These are phyloP conservation scores for Umimayanthus kanabou DNA, from an alignment of 92 coral and sea anemone genomes.

Conservation along the genomic window DNA sequence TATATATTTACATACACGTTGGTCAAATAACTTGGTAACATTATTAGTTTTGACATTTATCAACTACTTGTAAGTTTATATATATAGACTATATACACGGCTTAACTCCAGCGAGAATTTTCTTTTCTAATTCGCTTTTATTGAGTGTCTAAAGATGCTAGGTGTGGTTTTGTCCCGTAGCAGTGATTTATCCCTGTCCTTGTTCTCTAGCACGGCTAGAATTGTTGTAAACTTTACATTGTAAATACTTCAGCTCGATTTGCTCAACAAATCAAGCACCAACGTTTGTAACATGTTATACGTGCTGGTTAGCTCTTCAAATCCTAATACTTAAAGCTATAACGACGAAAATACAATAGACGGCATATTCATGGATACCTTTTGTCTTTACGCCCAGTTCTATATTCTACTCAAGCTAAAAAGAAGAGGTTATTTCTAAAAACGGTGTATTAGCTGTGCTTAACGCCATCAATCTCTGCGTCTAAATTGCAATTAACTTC, in stretches of 20 bases:
- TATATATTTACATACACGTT: neutral
- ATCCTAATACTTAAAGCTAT: neutral
- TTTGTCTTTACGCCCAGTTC: neutral
- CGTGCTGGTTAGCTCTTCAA: neutral
- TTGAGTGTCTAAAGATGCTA: neutral
- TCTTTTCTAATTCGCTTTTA: neutral
- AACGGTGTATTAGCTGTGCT: no score
- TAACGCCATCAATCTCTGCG: neutral
- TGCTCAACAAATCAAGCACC: conserved; percentile 23
- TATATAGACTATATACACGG: neutral
- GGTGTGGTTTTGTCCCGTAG: neutral
- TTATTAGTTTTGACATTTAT: neutral
- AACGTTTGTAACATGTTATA: conserved; percentile 32
- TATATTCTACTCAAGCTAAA: neutral
- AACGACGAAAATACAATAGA: no score
- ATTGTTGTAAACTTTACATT: conserved; percentile 62
- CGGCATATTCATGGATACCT: no score
- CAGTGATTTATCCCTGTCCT: neutral
- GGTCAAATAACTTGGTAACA: neutral
- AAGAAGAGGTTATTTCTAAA: neutral
- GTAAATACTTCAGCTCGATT: conserved; percentile 64
- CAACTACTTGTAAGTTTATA: neutral
- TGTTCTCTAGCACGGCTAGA: conserved; percentile 68
- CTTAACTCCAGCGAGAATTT: no score
- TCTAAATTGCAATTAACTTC: neutral